phyloP scores from a whole-genome alignment of 2,113 vertebrate species.

The Nannospalax galili region DNA sequence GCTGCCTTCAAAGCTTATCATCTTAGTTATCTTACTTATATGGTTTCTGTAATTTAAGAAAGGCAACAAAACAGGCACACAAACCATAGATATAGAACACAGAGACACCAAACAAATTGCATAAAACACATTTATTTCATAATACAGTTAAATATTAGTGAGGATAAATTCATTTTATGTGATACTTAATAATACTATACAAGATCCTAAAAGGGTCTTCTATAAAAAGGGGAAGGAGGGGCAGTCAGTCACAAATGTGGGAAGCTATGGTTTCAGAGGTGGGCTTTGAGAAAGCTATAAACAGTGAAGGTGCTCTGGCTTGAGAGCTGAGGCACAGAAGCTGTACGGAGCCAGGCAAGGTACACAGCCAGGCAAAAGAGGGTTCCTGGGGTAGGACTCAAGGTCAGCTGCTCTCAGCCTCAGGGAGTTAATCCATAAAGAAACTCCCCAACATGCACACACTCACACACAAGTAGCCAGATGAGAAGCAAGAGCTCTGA shows the following conservation, averaged over 20 bases:
- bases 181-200: not conserved
- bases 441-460: not conserved
- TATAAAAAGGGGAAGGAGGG: not conserved
- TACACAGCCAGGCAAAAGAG: not conserved
- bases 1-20: conserved; percentile 14
- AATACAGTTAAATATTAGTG: conserved; percentile 64
- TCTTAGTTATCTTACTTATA: conserved; percentile 20
- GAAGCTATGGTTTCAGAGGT: not conserved
- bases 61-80: conserved; percentile 67
- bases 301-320: not conserved
- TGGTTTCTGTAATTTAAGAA: conserved; percentile 50
- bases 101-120: conserved; percentile 72
- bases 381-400: not conserved
- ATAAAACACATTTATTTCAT: conserved; percentile 80
- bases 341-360: not conserved
- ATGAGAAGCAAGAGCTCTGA: not conserved
- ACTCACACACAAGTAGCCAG: not conserved
- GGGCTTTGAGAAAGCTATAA: not conserved
- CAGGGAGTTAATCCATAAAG: not conserved
- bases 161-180: conserved; percentile 40
- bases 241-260: not conserved
- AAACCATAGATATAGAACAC: conserved; percentile 67
- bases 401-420: not conserved
- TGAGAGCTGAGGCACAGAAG: not conserved
- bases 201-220: not conserved